Evolutionary conservation across 2,113 vertebrate species (phyloP), one percentile per base, ranked within the genome.

Genomic region (Chionodraco myersi): DNA sequence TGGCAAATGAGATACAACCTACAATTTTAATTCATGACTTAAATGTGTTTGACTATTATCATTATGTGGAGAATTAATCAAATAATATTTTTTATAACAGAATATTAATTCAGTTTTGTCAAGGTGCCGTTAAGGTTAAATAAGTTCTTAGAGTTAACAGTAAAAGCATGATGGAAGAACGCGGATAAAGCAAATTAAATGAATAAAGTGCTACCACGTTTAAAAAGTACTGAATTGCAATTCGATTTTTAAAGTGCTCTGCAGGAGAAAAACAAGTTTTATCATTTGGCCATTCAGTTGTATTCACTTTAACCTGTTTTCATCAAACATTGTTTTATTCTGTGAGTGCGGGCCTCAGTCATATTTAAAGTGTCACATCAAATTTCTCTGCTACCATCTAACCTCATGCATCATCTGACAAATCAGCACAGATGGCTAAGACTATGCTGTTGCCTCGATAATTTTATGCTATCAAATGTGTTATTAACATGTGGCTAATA

Each of bases 291-390:
- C 79, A 64, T 78, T 72, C 45, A 16, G 66, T 70, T 79, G 83
- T 87, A 73, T 65, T 53, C 36, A 59, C 48, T 79, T 26, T 76
- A 60, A 80, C 85, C 66, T 63, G 66, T n/a, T 3, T 65, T 83
- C 68, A 80, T 86, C 75, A 85, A 86, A 86, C 45, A 53, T 70
- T 78, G 72, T 34, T 80, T 64, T 52, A 57, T 84, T 83, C 77
- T 48, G 57, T 48, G 26, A 78, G 23, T 54, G 75, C 58, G 36
- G 62, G 52, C 59, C 59, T 64, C 51, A 66, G 70, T 81, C 77
- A 72, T 82, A 81, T 88, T 88, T 61, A 88, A 61, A 76, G 53
- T 85, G 78, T 85, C 84, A 83, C 77, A 77, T 78, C 64, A 84
- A 61, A 82, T 91, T 89, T 58, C 54, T 41, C 18, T 75, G 52